Percentiles rank a stretch among this genome's conserved stretches.
phyloP scores from a whole-genome alignment of 1,140 invertebrate genomes.

The Rhopalosiphum padi region DNA sequence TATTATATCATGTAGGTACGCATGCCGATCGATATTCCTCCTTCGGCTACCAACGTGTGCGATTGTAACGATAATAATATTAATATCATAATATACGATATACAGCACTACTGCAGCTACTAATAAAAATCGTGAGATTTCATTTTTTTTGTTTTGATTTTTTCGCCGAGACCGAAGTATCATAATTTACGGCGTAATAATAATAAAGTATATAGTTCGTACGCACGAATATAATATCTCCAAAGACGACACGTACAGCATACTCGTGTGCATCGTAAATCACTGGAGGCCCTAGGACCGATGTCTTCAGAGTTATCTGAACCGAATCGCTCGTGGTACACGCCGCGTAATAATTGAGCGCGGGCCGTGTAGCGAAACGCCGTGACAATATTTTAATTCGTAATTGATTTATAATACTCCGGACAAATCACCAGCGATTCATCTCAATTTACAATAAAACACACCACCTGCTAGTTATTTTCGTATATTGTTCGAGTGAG shows the following conservation, averaged over 20 bases:
- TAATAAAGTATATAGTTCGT: neutral
- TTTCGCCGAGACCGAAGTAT: neutral
- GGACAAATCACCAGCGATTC: neutral
- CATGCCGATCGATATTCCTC: neutral
- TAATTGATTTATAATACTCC: slow-evolving; percentile 2
- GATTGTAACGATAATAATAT: neutral
- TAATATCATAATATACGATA: neutral
- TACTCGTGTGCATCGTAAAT: slow-evolving; percentile 5
- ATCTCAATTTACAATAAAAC: neutral
- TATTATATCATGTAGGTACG: neutral
- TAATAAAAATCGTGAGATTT: slow-evolving; percentile 7
- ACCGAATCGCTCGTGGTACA: neutral
- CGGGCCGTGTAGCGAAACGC: neutral
- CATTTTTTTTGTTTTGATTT: neutral
- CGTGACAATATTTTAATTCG: slow-evolving; percentile 23
- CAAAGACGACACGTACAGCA: neutral
- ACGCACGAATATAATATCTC: neutral
- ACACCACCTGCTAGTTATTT: neutral
- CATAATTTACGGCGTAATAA: neutral
- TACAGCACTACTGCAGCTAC: neutral
- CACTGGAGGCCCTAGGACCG: neutral
- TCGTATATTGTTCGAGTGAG: neutral
- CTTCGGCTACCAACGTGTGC: neutral
- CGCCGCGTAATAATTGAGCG: neutral
- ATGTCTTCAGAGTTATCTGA: neutral